These are phyloP conservation scores for Nemapogon koenigi DNA, from an alignment of 2,888 invertebrate genomes.

Conservation along the genomic window DNA sequence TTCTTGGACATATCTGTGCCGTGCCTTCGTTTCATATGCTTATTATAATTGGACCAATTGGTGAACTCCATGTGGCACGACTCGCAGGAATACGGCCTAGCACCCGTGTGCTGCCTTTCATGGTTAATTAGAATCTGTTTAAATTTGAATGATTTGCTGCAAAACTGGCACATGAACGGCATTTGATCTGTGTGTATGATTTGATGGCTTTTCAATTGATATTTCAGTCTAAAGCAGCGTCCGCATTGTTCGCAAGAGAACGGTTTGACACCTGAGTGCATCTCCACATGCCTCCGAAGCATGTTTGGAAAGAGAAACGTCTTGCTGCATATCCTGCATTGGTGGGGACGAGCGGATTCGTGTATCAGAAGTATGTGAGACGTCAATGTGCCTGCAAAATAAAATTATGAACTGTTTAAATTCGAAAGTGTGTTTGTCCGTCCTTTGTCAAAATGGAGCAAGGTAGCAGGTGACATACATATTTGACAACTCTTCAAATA, in stretches of 20 bases:
- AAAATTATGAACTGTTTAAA: too few species aligned
- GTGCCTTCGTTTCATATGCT: constrained; percentile 80
- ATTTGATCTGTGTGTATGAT: constrained; percentile 80
- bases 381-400: constrained; percentile 43
- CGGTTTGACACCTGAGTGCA: constrained; percentile 49
- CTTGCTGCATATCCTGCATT: constrained; percentile 48
- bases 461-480: too few species aligned
- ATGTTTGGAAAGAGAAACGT: constrained; percentile 50
- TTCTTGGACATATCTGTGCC: constrained; percentile 57
- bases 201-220: constrained; percentile 75
- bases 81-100: constrained; percentile 75
- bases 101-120: constrained; percentile 73
- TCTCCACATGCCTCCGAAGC: constrained; percentile 47
- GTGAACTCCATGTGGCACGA: constrained; percentile 77
- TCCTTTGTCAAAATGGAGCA: too few species aligned
- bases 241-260: constrained; percentile 53
- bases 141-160: constrained; percentile 77
- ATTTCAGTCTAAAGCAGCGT: constrained; percentile 65
- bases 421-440: too few species aligned
- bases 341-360: constrained; percentile 43
- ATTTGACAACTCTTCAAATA: too few species aligned
- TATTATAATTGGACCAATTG: constrained; percentile 85
- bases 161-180: constrained; percentile 79
- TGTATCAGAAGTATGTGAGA: constrained; percentile 52
- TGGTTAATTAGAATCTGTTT: constrained; percentile 70